These are phyloP conservation scores for Baccha elongata DNA, from an alignment of 2,888 invertebrate species.

Conservation along the genomic window DNA sequence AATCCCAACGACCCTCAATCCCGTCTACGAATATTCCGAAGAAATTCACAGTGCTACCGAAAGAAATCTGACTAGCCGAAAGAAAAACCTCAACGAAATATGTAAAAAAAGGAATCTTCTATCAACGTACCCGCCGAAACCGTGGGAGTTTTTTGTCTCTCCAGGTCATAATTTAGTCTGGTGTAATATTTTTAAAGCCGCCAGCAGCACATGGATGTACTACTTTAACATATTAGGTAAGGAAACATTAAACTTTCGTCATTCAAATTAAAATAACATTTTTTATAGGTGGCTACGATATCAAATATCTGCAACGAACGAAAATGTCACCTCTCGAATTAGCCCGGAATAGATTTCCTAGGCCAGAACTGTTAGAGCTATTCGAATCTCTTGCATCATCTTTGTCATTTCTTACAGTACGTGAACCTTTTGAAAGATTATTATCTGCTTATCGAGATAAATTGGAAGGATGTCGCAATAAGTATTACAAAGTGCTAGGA, in stretches of 20 bases:
- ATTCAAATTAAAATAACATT: not conserved
- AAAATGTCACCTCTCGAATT: constrained; percentile 86
- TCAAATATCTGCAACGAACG: constrained; percentile 84
- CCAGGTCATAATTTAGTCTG: constrained; percentile 87
- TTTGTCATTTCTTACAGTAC: constrained; percentile 87
- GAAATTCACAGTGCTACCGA: constrained; percentile 82
- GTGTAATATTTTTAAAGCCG: constrained; percentile 90
- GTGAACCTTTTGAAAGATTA: constrained; percentile 89
- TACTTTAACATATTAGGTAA: constrained; percentile 89
- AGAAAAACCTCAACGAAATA: constrained; percentile 82
- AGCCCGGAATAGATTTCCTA: constrained; percentile 87
- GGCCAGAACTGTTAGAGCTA: constrained; percentile 86
- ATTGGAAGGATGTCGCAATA: constrained; percentile 87
- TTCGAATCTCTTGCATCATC: constrained; percentile 86
- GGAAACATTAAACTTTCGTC: constrained; percentile 65
- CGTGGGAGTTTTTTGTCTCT: constrained; percentile 89
- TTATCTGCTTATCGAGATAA: constrained; percentile 89
- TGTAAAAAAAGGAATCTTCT: constrained; percentile 83
- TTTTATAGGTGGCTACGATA: constrained; percentile 85
- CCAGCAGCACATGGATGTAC: constrained; percentile 91
- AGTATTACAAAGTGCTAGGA: constrained; percentile 87
- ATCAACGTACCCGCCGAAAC: constrained; percentile 84
- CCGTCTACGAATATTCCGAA: constrained; percentile 82
- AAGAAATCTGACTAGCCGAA: constrained; percentile 83
- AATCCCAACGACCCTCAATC: constrained; percentile 79